Evolutionary conservation across 2,113 vertebrate species (phyloP), one percentile per base, ranked within the genome.

Genomic region (Lepisosteus osseus): DNA sequence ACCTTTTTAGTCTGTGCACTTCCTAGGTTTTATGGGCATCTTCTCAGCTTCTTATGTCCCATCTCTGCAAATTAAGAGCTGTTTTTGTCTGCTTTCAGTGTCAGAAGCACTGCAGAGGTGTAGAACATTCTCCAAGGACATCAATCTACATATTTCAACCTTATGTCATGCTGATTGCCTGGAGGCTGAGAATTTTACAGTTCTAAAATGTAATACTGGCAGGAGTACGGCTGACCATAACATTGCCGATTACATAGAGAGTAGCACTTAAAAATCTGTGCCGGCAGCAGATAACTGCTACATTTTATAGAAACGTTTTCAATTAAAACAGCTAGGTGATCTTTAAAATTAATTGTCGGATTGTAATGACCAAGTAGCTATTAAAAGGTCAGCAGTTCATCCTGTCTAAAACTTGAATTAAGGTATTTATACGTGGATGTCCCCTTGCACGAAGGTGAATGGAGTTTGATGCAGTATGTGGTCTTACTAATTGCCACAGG

Each of bases 321-420:
- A 68, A 64, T 72, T 72, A 68, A 29, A 68, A 71, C 45, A 67
- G 59, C 65, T 61, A 54, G 51, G 3, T 9, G 65, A 42, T n/a
- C 72, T 45, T 68, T 51, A 29, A 72, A 76, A 62, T 76, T 70
- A 63, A 47, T 61, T 47, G 51, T 51, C 8, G 64, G 57, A 72
- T 57, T 64, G 54, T 61, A 67, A 71, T 59, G 57, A 15, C 63
- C 40, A 55, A 51, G 15, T 13, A 61, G 65, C 54, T 56, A 11
- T 41, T 76, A 68, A 67, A 70, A 82, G 88, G 90, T 90, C 85
- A 88, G 45, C 59, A 86, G 86, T 89, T 91, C 88, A 88, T 66
- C 64, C 69, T 86, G 80, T 86, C 78, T 79, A 80, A 67, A 78
- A 68, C 0, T 54, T 65, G 66, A 64, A 75, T 62, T 83, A 86